Evolutionary conservation across 2,888 invertebrate species (phyloP).

Genomic region (Eilema griseolum): DNA sequence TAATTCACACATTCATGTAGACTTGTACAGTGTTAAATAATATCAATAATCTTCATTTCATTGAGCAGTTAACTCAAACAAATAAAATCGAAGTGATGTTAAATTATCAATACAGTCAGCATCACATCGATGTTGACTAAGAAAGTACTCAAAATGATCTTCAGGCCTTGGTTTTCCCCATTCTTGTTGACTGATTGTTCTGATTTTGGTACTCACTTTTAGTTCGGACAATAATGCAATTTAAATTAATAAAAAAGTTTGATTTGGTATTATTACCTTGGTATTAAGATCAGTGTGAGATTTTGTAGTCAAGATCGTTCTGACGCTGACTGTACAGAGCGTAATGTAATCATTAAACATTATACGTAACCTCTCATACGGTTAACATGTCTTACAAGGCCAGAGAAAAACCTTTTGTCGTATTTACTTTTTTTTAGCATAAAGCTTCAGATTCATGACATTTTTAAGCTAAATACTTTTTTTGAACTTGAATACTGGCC

Average conservation of each 20-base stretch:
- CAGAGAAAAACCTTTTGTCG: slow-evolving; percentile 23
- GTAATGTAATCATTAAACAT: slow-evolving; percentile 19
- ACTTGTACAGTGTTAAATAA: not conserved
- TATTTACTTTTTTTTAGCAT: not conserved
- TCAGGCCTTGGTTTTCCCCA: too few species aligned
- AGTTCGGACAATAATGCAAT: too few species aligned
- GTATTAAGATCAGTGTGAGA: too few species aligned
- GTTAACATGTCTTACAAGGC: slow-evolving; percentile 22
- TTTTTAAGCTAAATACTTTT: not conserved
- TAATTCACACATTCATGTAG: not conserved
- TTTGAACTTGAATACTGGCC: slow-evolving; percentile 4
- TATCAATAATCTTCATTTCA: slow-evolving; percentile 3
- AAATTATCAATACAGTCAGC: too few species aligned
- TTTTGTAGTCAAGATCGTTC: too few species aligned
- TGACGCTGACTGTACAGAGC: not conserved
- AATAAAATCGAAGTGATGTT: slow-evolving; percentile 10
- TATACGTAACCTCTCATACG: slow-evolving; percentile 15
- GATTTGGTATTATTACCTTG: too few species aligned
- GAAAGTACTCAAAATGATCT: too few species aligned
- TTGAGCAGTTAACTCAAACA: slow-evolving; percentile 7
- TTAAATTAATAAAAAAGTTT: too few species aligned
- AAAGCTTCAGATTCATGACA: not conserved
- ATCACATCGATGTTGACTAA: too few species aligned
- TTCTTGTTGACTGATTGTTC: too few species aligned
- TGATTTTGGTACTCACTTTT: too few species aligned